Conservation (phyloP, 1,140 invertebrate genomes). For the Metopolophium dirhodum region DNA sequence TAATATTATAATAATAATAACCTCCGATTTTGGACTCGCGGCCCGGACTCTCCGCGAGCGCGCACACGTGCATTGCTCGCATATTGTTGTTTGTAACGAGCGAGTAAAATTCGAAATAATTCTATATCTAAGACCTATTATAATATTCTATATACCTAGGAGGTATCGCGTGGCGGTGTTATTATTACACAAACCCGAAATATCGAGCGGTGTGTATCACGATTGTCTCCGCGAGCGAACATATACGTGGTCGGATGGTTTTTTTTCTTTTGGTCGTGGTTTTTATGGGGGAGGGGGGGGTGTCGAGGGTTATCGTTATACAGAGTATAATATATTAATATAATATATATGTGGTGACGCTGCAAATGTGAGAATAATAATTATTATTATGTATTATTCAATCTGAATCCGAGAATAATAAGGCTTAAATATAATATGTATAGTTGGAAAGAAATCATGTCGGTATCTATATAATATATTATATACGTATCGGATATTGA, state of each 20-base stretch:
- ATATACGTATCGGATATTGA: too few species aligned
- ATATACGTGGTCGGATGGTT: not conserved
- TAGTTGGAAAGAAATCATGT: too few species aligned
- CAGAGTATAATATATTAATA: not conserved
- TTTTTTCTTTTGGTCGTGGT: too few species aligned
- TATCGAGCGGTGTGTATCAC: not conserved
- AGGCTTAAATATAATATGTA: too few species aligned
- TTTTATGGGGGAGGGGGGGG: too few species aligned
- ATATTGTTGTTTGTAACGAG: slow-evolving; percentile 39
- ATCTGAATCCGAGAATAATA: too few species aligned
- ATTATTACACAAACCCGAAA: not conserved
- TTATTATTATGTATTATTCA: too few species aligned
- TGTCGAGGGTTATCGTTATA: too few species aligned
- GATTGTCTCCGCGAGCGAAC: not conserved
- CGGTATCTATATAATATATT: too few species aligned
- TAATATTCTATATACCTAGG: not conserved
- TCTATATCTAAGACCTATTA: not conserved
- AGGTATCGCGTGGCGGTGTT: not conserved
- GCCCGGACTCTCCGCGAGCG: not conserved
- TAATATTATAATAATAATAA: slow-evolving; percentile 24
- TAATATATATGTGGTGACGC: not conserved
- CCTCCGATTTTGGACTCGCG: slow-evolving; percentile 17
- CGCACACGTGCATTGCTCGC: not conserved
- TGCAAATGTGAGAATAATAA: too few species aligned
- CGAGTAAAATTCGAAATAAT: slow-evolving; percentile 49